Evolutionary conservation across 2,797 vertebrate genomes (phyloP), one percentile per base, ranked within the genome.

Genomic region (Dendrocincla tyrannina): DNA sequence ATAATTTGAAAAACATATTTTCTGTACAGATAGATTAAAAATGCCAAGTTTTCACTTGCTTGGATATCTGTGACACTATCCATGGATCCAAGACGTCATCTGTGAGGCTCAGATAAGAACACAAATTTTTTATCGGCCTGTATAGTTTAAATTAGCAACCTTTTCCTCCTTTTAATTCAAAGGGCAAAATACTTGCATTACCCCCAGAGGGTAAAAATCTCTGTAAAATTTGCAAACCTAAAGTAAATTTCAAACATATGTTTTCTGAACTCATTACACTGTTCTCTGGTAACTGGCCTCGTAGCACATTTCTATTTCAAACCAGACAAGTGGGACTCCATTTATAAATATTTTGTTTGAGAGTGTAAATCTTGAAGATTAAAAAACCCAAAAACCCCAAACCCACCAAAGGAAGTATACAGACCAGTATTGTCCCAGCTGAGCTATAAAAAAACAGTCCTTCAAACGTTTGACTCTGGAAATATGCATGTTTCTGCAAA

Each of bases 291-390:
- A 95, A 93, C 47, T 0, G 0, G 77, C 37, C 74, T 91, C 56
- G 75, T 94, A 88, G 35, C 85, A 35, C 85, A 92, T 91, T 96
- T 96, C 47, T 96, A 95, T 95, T 86, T 74, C 42, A 96, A 95
- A 91, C 76, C 88, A 91, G 75, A 90, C 85, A 94, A 94, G 39
- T 74, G 80, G 80, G 89, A 44, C 22, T 95, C 64, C 77, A 74
- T 91, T 96, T 93, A 95, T 95, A 96, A 97, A 96, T 95, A 95
- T 96, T 96, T 97, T 96, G 67, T 73, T 97, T 95, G 82, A 93
- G 91, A 96, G 94, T 67, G 95, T 95, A 96, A 95, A 96, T 95
- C 83, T 93, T 69, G 18, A 56, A 87, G 86, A 84, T 85, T 59
- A 92, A 90, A 84, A 84, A 86, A 70, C 11, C 19, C 44, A 39